A percentile compares a stretch with the other conserved stretches of the same genome.
Conservation (phyloP, 2,113 vertebrate species). For the Pteronura brasiliensis region DNA sequence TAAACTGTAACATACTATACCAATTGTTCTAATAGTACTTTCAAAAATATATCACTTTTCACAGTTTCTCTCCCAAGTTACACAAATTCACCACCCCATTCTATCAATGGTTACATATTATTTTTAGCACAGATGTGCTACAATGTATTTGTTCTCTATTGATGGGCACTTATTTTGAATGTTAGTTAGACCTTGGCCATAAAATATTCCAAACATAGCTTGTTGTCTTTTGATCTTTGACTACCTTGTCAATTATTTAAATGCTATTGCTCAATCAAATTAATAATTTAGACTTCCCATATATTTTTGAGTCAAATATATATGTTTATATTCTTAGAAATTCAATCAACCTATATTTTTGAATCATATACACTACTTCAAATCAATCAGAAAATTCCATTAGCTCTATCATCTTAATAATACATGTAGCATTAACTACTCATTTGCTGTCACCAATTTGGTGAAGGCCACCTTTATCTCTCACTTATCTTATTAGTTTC, state of each 20-base stretch:
- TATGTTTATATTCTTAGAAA: not conserved
- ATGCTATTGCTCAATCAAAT: not conserved
- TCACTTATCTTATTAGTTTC: not conserved
- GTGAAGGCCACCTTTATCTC: not conserved
- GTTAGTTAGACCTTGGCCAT: not conserved
- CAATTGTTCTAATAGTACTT: not conserved
- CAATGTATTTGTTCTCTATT: not conserved
- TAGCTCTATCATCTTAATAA: not conserved
- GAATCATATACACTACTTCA: not conserved
- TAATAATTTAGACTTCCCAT: not conserved
- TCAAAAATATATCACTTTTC: not conserved
- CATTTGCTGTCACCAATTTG: not conserved
- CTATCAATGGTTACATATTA: not conserved
- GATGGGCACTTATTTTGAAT: not conserved
- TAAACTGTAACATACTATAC: not conserved
- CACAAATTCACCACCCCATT: not conserved
- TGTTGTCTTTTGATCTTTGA: not conserved
- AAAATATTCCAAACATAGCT: not conserved
- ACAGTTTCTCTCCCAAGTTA: not conserved
- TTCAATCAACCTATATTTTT: not conserved
- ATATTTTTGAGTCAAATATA: not conserved
- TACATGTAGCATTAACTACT: not conserved
- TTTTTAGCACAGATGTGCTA: not conserved
- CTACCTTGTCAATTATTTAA: not conserved
- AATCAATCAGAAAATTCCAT: not conserved